These are phyloP conservation scores for Nannobrachium achirus DNA, from an alignment of 2,113 vertebrate genomes.

Conservation along the genomic window DNA sequence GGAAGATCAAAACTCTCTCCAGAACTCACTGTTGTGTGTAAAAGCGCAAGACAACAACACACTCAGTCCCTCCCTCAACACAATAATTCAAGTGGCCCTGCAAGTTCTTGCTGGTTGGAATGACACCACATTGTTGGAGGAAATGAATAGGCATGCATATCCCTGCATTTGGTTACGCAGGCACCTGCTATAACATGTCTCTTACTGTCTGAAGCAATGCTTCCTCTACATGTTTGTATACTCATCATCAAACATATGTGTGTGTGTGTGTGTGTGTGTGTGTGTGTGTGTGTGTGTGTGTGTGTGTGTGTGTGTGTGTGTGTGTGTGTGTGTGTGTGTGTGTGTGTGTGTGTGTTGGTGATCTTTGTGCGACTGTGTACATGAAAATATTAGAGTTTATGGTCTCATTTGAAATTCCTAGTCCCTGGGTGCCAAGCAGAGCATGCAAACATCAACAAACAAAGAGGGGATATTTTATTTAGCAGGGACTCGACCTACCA, in stretches of 20 bases:
- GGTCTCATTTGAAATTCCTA: too few relatives aligned
- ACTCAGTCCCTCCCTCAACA: not conserved
- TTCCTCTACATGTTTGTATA: not conserved
- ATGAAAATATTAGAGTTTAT: too few relatives aligned
- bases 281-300: not conserved
- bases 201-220: not conserved
- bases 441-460: not conserved
- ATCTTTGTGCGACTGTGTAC: too few relatives aligned
- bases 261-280: not conserved
- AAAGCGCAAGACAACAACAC: too few relatives aligned
- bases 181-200: constrained; percentile 33
- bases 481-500: constrained; percentile 41
- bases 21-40: too few relatives aligned
- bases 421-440: too few relatives aligned
- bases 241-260: not conserved
- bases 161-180: not conserved
- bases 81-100: not conserved
- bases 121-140: not conserved
- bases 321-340: not conserved
- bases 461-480: not conserved
- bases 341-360: not conserved
- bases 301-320: too few relatives aligned
- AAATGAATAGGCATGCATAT: not conserved
- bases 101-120: constrained; percentile 51
- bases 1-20: too few relatives aligned